Evolutionary conservation across 2,888 invertebrate genomes (phyloP).

Genomic region (Brachycybe producta): DNA sequence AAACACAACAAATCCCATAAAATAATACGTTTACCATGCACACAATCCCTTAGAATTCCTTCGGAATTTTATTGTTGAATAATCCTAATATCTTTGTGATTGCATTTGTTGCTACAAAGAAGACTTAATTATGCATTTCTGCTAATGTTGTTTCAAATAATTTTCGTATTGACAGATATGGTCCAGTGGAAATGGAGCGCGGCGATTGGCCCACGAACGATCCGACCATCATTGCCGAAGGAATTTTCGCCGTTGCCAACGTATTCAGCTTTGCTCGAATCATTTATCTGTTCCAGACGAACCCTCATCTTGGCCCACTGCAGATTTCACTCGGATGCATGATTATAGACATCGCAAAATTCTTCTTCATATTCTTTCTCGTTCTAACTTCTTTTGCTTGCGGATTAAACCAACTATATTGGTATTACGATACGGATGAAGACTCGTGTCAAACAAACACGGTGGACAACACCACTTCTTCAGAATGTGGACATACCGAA

Average conservation of each 20-base stretch:
- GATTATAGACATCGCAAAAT: conserved; percentile 44
- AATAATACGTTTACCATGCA: too few species aligned
- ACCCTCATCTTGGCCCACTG: conserved; percentile 42
- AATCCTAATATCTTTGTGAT: too few species aligned
- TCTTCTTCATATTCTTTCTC: conserved; percentile 39
- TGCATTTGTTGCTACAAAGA: neutral
- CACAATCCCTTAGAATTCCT: too few species aligned
- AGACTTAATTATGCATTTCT: conserved; percentile 6
- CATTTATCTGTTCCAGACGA: conserved; percentile 43
- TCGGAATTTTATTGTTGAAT: too few species aligned
- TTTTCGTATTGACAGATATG: conserved; percentile 29
- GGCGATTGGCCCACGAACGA: conserved; percentile 40
- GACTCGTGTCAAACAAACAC: conserved; percentile 33
- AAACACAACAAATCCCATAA: too few species aligned
- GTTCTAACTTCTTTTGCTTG: conserved; percentile 40
- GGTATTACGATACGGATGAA: conserved; percentile 37
- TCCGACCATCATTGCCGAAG: conserved; percentile 42
- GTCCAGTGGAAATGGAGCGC: conserved; percentile 31
- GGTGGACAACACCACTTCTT: conserved; percentile 23
- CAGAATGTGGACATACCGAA: conserved; percentile 29
- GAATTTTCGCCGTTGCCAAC: conserved; percentile 43
- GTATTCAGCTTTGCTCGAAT: conserved; percentile 44
- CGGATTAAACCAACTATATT: conserved; percentile 57
- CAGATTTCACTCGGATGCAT: conserved; percentile 43
- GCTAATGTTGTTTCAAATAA: conserved; percentile 21